Conservation (phyloP, 2,797 vertebrate species). For the Pseudomugil gertrudae region DNA sequence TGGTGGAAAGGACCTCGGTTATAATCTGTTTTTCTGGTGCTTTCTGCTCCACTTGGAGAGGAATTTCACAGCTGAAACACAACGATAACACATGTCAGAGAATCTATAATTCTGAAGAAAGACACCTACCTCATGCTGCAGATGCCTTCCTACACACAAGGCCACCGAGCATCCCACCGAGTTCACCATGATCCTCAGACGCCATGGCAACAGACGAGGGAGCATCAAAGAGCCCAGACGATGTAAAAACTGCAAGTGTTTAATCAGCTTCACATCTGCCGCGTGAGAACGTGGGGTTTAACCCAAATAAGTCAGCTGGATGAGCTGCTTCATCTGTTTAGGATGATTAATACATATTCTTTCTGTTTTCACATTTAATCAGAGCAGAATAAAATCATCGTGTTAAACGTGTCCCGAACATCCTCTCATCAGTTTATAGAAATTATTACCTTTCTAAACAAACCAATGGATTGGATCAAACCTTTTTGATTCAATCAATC, state of each 20-base stretch:
- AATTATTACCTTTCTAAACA: no score
- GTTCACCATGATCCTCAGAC: conserved; percentile 5
- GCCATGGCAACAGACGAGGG: conserved; percentile 30
- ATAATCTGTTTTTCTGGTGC: no score
- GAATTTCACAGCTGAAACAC: background rate
- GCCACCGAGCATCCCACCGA: conserved; percentile 16
- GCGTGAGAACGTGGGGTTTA: background rate
- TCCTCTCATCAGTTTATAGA: no score
- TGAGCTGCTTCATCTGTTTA: no score
- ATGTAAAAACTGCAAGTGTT: background rate
- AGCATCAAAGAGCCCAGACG: background rate
- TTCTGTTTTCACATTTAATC: no score
- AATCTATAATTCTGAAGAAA: conserved; percentile 20
- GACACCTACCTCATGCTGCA: conserved; percentile 4
- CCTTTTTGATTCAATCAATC: no score
- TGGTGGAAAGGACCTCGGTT: background rate
- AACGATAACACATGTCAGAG: background rate
- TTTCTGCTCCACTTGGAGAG: background rate
- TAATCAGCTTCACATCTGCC: conserved; percentile 2
- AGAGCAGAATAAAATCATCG: no score
- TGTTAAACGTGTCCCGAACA: no score
- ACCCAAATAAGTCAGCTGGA: background rate
- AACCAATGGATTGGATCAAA: no score
- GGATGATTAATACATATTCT: no score
- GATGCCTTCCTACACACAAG: conserved; percentile 33